Percentiles rank a stretch among this genome's conserved stretches.
Conservation (phyloP, 2,888 invertebrate species). For the Busseola fusca region DNA sequence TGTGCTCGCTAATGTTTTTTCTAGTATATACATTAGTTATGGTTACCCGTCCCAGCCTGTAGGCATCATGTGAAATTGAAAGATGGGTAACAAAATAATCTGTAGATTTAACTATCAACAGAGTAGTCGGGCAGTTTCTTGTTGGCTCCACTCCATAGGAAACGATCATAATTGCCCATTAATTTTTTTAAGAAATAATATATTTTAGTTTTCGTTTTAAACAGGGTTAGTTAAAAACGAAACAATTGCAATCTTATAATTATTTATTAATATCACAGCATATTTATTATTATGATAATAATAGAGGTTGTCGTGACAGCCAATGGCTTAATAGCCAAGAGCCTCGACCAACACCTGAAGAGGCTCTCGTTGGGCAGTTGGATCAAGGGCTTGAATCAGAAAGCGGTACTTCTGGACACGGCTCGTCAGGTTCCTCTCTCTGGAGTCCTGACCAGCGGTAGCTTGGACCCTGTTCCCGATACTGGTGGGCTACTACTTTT, state of each 20-base stretch:
- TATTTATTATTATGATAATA: neutral
- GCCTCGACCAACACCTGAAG: too few species aligned
- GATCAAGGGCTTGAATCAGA: too few species aligned
- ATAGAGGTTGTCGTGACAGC: too few species aligned
- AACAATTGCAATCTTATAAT: neutral
- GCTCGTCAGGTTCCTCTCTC: too few species aligned
- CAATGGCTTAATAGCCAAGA: too few species aligned
- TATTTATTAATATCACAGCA: slow-evolving; percentile 4
- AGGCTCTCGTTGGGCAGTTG: too few species aligned
- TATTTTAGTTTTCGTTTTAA: neutral
- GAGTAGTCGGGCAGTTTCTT: neutral
- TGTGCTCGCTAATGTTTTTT: neutral
- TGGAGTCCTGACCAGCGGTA: too few species aligned
- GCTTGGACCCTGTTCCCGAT: too few species aligned
- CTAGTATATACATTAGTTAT: neutral
- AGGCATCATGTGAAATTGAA: neutral
- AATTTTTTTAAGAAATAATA: neutral
- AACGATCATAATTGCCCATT: neutral
- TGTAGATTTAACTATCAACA: neutral
- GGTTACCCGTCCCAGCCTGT: neutral
- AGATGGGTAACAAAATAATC: too few species aligned
- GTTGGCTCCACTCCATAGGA: neutral
- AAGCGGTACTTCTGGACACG: too few species aligned
- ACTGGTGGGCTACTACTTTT: too few species aligned
- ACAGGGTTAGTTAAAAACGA: neutral